Percentiles rank a stretch among this genome's conserved stretches.
These are phyloP conservation scores for Motacilla tschutschensis DNA, from an alignment of 2,113 vertebrate genomes.

Conservation along the genomic window DNA sequence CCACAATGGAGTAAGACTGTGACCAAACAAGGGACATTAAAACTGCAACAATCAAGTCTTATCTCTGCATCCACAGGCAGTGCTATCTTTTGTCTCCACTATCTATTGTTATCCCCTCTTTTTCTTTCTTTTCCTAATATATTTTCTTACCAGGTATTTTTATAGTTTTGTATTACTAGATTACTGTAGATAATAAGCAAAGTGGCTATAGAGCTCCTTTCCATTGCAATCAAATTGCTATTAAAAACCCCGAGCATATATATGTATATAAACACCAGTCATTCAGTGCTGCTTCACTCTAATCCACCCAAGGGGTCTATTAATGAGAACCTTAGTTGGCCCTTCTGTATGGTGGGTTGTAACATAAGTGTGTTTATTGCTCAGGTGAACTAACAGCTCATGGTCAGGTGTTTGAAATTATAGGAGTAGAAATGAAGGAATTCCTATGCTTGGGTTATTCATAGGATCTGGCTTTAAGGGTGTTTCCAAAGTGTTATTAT, in stretches of 20 bases:
- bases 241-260: not conserved
- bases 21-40: not conserved
- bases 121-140: not conserved
- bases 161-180: not conserved
- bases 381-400: not conserved
- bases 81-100: not conserved
- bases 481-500: not conserved
- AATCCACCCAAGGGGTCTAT: not conserved
- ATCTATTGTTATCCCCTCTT: not conserved
- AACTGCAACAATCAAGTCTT: not conserved
- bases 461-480: not conserved
- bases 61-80: not conserved
- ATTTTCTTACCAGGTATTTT: not conserved
- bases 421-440: not conserved
- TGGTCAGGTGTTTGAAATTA: not conserved
- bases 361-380: rapidly evolving
- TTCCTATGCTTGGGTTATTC: not conserved
- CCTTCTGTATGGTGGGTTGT: rapidly evolving
- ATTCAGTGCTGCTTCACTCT: not conserved
- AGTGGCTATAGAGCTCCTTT: not conserved
- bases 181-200: not conserved
- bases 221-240: not conserved
- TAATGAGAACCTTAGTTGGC: not conserved
- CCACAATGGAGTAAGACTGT: rapidly evolving
- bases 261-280: not conserved